These are phyloP conservation scores for Aphrocallistes beatrix DNA, from an alignment of 37 sponge, comb jelly and placozoan genomes.

Conservation along the genomic window DNA sequence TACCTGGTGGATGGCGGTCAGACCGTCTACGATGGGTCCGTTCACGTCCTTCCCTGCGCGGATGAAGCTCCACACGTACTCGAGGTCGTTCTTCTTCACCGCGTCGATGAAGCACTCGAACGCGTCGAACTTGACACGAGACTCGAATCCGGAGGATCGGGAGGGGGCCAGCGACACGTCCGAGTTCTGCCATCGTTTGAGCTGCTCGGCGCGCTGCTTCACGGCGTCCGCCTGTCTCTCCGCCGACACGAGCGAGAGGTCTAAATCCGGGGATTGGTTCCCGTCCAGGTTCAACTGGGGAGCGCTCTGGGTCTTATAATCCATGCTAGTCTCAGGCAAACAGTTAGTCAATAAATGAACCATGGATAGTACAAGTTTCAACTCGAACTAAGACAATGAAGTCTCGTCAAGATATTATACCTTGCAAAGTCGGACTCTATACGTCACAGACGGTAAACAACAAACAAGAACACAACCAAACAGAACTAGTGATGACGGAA, in stretches of 20 bases:
- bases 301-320: no score
- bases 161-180: neutral
- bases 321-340: no score
- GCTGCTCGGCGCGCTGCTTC: neutral
- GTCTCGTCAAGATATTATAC: no score
- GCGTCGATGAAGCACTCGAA: neutral
- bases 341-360: no score
- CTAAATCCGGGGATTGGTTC: neutral
- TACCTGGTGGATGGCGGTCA: constrained; percentile 8
- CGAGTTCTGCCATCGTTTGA: neutral
- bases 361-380: no score
- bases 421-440: no score
- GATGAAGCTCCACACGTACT: neutral
- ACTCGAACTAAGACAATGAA: no score
- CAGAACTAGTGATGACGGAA: no score
- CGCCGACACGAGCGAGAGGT: neutral
- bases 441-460: no score
- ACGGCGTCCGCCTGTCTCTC: neutral
- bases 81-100: neutral
- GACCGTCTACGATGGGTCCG: constrained; percentile 15
- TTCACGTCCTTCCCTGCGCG: neutral
- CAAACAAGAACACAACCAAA: no score
- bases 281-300: no score
- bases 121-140: neutral
- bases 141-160: neutral